Evolutionary conservation across 2,888 invertebrate species (phyloP).

Genomic region (Epicampocera succincta): DNA sequence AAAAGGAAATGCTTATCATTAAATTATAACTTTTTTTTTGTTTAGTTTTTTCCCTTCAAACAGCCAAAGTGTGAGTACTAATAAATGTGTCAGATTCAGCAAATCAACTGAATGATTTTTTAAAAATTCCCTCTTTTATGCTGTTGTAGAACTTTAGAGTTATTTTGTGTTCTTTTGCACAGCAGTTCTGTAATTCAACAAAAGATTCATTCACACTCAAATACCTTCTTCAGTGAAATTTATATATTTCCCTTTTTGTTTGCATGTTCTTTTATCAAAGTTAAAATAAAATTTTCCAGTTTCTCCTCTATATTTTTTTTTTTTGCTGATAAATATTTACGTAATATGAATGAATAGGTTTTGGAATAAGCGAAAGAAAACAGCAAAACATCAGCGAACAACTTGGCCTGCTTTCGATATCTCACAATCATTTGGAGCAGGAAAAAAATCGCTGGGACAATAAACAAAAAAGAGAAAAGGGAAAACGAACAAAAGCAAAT

Average conservation of each 20-base stretch:
- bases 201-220: constrained; percentile 59
- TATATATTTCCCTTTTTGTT: constrained; percentile 7
- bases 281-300: constrained; percentile 11
- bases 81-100: constrained; percentile 43
- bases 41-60: constrained; percentile 12
- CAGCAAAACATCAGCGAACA: constrained; percentile 15
- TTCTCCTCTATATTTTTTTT: too few relatives aligned
- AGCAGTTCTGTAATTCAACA: constrained; percentile 38
- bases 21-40: constrained; percentile 34
- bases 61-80: neutral
- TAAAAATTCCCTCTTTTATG: neutral
- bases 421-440: constrained; percentile 42
- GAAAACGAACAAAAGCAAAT: constrained; percentile 4
- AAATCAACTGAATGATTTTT: constrained; percentile 51
- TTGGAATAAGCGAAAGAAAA: constrained; percentile 14
- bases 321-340: constrained; percentile 14
- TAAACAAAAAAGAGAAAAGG: neutral
- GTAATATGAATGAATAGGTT: constrained; percentile 42
- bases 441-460: constrained; percentile 19
- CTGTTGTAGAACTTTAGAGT: constrained; percentile 9
- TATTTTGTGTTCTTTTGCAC: constrained; percentile 6
- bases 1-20: constrained; percentile 21
- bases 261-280: constrained; percentile 40
- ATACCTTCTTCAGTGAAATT: constrained; percentile 45
- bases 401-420: constrained; percentile 46